Evolutionary conservation across 2,888 invertebrate genomes (phyloP), one percentile per base, ranked within the genome.

Genomic region (Lobophora halterata): DNA sequence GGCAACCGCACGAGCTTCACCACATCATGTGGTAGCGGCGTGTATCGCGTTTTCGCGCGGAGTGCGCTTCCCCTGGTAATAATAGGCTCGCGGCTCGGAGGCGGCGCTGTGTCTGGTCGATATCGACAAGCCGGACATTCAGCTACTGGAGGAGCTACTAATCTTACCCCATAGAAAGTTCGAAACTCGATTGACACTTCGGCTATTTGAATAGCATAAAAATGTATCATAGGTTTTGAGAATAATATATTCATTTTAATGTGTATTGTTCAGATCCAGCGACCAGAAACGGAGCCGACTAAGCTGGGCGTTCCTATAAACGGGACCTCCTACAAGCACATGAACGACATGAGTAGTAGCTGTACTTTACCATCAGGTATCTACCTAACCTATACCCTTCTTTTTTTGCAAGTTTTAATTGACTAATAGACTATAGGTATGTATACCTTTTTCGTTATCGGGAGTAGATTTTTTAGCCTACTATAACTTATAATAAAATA

Each of bases 101-200:
- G 97, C 97, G 5, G 95, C 95, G 46, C 88, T 98, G 31, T 99
- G 99, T 83, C 93, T 97, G 68, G 96, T 99, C 31, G 98, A 99
- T 82, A 94, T 99, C 52, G 99, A 99, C 79, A 94, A 94, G 59
- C 95, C 95, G 53, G 92, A 92, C 59, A 94, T 98, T 57, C 97
- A 98, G 76, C 88, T 97, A 57, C 98, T 98, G 0, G 99, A 99
- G 80, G 99, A 99, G 77, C 86, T 98, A 60, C 97, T 98, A 0
- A 90, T 92, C 45, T 97, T 99, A 78, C 99, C 99, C 0, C 95
- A 98, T 72, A n/a, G n/a, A n/a, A n/a, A n/a, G n/a, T n/a, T n/a
- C n/a, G n/a, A n/a, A n/a, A n/a, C n/a, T n/a, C n/a, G n/a, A n/a
- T n/a, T n/a, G n/a, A n/a, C n/a, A n/a, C n/a, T n/a, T n/a, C n/a